Evolutionary conservation across 2,888 invertebrate genomes (phyloP).

Genomic region (Morpho helenor): DNA sequence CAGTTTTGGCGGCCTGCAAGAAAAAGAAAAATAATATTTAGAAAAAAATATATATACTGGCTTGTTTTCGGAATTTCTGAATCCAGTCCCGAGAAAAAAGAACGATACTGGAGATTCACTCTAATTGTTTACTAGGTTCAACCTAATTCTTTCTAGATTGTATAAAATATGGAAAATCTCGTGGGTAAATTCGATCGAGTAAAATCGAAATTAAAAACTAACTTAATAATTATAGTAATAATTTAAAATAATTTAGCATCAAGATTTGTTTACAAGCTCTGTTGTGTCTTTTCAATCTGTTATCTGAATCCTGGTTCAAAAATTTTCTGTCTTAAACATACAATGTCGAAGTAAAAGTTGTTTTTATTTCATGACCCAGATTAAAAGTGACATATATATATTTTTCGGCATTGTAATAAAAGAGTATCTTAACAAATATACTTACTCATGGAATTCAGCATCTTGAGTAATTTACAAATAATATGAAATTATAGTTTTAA

Average conservation of each 20-base stretch:
- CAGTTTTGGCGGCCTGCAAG: constrained; percentile 41
- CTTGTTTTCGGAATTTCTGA: background rate
- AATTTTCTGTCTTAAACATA: background rate
- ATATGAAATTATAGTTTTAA: background rate
- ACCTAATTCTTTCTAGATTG: no score
- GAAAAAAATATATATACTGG: background rate
- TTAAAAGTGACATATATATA: background rate
- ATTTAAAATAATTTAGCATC: no score
- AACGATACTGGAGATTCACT: no score
- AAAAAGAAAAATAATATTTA: constrained; percentile 12
- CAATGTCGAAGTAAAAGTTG: background rate
- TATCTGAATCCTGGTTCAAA: background rate
- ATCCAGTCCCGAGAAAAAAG: background rate
- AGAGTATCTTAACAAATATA: background rate
- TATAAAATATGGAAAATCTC: no score
- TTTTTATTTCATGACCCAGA: background rate
- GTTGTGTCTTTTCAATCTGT: no score
- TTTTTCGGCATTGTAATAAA: background rate
- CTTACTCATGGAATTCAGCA: constrained; percentile 7
- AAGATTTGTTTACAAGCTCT: no score
- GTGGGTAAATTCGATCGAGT: no score
- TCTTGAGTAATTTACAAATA: background rate
- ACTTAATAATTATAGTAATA: no score
- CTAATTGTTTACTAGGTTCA: no score
- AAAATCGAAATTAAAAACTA: no score